Percentiles rank a stretch among this genome's conserved stretches.
Conservation (phyloP, 2,797 vertebrate genomes). For the Ispidina picta region DNA sequence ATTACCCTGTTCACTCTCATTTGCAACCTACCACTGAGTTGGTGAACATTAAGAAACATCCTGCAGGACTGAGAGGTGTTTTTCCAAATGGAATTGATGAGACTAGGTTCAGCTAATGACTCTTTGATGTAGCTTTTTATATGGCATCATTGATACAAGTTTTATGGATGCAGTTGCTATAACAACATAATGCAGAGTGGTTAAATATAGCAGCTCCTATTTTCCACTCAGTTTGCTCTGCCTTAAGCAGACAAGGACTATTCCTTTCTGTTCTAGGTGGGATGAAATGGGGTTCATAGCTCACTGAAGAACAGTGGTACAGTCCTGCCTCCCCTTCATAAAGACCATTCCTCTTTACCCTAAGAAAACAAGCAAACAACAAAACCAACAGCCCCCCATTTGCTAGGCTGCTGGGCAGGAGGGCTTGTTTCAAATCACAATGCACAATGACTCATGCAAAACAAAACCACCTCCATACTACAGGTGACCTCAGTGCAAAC, state of each 20-base stretch:
- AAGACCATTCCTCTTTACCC: background rate
- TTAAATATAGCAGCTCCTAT: slow-evolving; percentile 72
- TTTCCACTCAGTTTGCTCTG: slow-evolving; percentile 70
- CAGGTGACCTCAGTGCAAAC: background rate
- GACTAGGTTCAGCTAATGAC: slow-evolving; percentile 52
- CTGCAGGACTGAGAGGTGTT: slow-evolving; percentile 37
- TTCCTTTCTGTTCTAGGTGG: slow-evolving; percentile 38
- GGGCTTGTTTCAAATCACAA: slow-evolving; percentile 4
- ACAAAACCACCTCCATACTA: background rate
- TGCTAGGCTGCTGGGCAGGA: background rate
- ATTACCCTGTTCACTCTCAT: background rate
- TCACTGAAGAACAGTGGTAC: background rate
- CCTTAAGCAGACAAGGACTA: slow-evolving; percentile 48
- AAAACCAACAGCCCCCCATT: background rate
- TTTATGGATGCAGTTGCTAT: slow-evolving; percentile 74
- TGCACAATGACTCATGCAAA: slow-evolving; percentile 30
- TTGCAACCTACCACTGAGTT: slow-evolving; percentile 20
- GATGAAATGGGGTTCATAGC: slow-evolving; percentile 34
- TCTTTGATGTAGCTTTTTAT: slow-evolving; percentile 63
- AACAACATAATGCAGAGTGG: slow-evolving; percentile 69
- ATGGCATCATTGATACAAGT: slow-evolving; percentile 62
- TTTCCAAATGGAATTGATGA: slow-evolving; percentile 26
- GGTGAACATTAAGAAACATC: background rate
- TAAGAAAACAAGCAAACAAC: slow-evolving; percentile 10
- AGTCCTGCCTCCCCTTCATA: background rate